Conservation (phyloP, 2,888 invertebrate genomes). For the Drosophila prolongata region DNA sequence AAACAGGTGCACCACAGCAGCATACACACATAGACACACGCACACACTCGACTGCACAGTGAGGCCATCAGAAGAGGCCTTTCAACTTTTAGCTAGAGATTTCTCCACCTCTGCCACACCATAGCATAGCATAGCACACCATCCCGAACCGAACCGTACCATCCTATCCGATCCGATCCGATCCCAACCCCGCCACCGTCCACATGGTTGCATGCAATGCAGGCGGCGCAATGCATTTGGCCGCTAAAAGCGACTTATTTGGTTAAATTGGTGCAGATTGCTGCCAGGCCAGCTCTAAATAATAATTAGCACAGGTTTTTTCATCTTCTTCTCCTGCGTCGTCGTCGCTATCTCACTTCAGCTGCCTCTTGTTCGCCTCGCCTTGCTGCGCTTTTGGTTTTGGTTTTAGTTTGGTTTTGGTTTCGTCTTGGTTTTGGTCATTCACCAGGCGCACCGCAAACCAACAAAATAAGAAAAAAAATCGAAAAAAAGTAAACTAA, state of each 20-base stretch:
- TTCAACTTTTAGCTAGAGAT: conserved; percentile 67
- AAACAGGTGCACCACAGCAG: conserved; percentile 75
- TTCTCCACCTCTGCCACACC: conserved; percentile 49
- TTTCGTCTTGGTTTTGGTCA: conserved; percentile 70
- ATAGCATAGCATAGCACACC: background rate
- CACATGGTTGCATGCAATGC: conserved; percentile 73
- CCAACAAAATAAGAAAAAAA: conserved; percentile 17
- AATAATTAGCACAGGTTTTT: conserved; percentile 82
- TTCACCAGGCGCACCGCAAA: conserved; percentile 62
- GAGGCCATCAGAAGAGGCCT: conserved; percentile 54
- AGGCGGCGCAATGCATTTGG: conserved; percentile 63
- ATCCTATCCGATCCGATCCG: conserved; percentile 24
- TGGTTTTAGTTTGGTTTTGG: conserved; percentile 29
- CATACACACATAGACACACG: conserved; percentile 2
- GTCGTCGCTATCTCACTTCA: conserved; percentile 40
- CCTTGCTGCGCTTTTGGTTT: conserved; percentile 79
- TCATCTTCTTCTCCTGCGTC: conserved; percentile 26
- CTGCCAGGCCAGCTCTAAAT: conserved; percentile 69
- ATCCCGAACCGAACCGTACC: conserved; percentile 3
- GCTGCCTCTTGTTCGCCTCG: conserved; percentile 67
- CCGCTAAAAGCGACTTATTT: conserved; percentile 82
- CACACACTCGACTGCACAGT: conserved; percentile 16
- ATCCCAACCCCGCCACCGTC: conserved; percentile 12
- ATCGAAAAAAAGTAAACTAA: conserved; percentile 12
- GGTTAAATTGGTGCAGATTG: conserved; percentile 82